phyloP scores from a whole-genome alignment of 2,888 invertebrate species.

The Sphaeridia pumilis region DNA sequence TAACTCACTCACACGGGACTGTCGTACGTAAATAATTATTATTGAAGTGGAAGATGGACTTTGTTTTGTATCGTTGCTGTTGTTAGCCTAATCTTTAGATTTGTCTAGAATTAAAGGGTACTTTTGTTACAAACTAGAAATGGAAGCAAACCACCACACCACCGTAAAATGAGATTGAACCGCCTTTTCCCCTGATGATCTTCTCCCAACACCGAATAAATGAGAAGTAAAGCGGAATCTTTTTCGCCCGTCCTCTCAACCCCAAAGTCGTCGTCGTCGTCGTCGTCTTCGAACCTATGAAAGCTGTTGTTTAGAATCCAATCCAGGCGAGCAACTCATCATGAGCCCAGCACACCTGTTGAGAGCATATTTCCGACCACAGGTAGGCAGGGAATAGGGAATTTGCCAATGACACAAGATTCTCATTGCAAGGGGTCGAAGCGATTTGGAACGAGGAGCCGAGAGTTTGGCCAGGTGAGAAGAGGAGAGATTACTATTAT shows the following conservation, averaged over 20 bases:
- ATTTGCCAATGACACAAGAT: slow-evolving; percentile 23
- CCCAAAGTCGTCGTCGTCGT: slow-evolving; percentile 10
- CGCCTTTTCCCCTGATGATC: slow-evolving; percentile 17
- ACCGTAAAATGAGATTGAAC: neutral
- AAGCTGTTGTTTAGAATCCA: too few species aligned
- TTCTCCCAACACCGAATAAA: slow-evolving; percentile 22
- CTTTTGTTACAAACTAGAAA: neutral
- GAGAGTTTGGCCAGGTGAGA: too few species aligned
- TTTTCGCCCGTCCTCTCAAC: too few species aligned
- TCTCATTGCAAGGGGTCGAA: slow-evolving; percentile 19
- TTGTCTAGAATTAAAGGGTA: neutral
- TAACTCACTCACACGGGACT: too few species aligned
- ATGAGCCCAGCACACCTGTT: slow-evolving; percentile 26
- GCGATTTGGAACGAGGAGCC: too few species aligned
- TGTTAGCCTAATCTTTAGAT: neutral
- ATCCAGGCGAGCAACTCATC: too few species aligned
- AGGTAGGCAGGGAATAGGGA: too few species aligned
- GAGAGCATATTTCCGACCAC: slow-evolving; percentile 24
- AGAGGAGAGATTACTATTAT: too few species aligned
- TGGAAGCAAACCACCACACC: neutral
- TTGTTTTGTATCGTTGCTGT: neutral
- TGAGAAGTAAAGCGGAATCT: slow-evolving; percentile 16
- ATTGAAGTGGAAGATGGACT: neutral
- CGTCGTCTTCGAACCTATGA: too few species aligned
- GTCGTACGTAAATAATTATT: neutral